Base-by-base conservation (phyloP, 2,888 invertebrate species). In the Chironomus tentans region DNA sequence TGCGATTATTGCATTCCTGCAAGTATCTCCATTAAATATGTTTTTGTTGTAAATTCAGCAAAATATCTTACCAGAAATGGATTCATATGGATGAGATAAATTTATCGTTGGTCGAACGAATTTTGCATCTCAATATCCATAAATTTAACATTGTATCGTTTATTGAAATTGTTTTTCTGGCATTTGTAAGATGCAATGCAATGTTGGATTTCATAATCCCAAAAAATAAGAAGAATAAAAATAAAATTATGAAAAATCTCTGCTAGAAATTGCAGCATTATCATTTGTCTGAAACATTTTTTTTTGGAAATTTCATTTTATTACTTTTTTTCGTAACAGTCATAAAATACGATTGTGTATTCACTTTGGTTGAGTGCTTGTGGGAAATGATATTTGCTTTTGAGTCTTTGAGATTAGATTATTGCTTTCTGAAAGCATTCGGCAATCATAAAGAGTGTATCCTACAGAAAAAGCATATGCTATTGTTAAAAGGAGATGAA, bases 31-130 rank as follows among this genome's bases (percentile, higher is more conserved):
- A 18, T 56, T 15, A 56, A 56, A 3, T 15, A 4, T 50, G 15
- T n/a, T 56, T 56, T 7, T 38, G 38, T 38, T 38, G 38, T n/a
- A n/a, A 10, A 38, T 38, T 38, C 38, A 38, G 38, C 38, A 38
- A 1, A 38, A 38, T 38, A 38, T 38, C 38, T 18, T n/a, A 18
- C 7, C 18, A 56, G 15, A n/a, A 56, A 18, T 56, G 5, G 18
- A 15, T 38, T 38, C 56, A 18, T 4, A 56, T 18, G 7, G 56
- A 56, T 18, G 18, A 56, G 56, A 56, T 56, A 21, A 24, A 65
- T 65, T 65, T 65, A 65, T 65, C 65, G 65, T 24, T 65, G 65
- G 65, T 65, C 21, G 65, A 65, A 21, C n/a, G 21, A 65, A 24
- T 21, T 65, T 21, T 65, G 65, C 22, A 65, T 65, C 65, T 65